These are phyloP conservation scores for Drosophila incognita DNA, from an alignment of 2,888 invertebrate species.

Conservation along the genomic window DNA sequence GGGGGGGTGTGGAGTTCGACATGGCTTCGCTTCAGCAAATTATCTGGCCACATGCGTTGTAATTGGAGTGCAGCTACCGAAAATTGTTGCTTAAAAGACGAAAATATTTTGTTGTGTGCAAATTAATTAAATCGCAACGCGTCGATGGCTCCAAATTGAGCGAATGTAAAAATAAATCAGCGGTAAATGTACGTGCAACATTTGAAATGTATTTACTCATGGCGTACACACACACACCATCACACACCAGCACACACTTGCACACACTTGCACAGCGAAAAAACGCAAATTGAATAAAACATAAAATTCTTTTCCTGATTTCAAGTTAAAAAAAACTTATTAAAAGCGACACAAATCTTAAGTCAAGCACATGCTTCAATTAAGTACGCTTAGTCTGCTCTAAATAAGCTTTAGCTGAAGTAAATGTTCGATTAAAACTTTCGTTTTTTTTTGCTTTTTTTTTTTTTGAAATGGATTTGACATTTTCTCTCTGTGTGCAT, in stretches of 20 bases:
- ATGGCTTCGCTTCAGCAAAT: constrained; percentile 31
- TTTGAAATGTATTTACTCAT: constrained; percentile 32
- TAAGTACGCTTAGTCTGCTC: neutral
- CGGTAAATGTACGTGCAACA: constrained; percentile 27
- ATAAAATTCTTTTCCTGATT: neutral
- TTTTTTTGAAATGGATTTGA: neutral
- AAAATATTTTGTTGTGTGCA: constrained; percentile 22
- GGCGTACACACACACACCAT: constrained; percentile 9
- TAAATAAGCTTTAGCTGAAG: neutral
- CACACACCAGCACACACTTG: constrained; percentile 4
- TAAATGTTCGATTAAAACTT: neutral
- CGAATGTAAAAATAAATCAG: constrained; percentile 46
- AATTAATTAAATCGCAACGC: constrained; percentile 52
- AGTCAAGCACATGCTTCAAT: neutral
- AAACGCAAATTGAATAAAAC: neutral
- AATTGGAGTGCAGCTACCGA: constrained; percentile 41
- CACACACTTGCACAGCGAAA: constrained; percentile 1
- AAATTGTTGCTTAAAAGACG: constrained; percentile 8
- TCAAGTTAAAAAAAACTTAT: neutral
- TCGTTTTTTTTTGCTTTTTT: neutral
- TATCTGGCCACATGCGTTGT: constrained; percentile 50
- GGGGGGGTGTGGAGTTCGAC: fast-evolving
- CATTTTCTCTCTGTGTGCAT: constrained; percentile 2
- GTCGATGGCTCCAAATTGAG: constrained; percentile 30
- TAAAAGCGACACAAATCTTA: neutral